These are phyloP conservation scores for Amblyraja radiata DNA, from an alignment of 2,797 vertebrate species.

Conservation along the genomic window DNA sequence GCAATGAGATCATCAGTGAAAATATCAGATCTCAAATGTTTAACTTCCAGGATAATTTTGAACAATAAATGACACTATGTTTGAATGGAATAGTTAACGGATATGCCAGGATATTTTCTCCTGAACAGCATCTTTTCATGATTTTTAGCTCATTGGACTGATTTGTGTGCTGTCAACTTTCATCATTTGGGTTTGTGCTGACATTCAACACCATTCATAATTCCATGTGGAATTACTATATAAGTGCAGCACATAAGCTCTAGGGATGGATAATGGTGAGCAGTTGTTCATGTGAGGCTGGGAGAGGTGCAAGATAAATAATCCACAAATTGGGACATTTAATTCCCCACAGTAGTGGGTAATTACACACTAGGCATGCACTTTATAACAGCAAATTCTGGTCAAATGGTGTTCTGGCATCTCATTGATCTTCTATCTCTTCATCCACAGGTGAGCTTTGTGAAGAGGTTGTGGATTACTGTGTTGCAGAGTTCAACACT, in stretches of 20 bases:
- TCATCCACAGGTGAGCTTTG: constrained; percentile 79
- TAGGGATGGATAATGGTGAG: not conserved
- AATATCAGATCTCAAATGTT: not conserved
- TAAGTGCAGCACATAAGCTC: not conserved
- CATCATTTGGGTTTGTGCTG: not conserved
- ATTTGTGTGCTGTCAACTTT: not conserved
- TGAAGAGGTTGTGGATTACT: constrained; percentile 84
- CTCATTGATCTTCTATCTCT: constrained; percentile 36
- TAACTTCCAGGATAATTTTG: not conserved
- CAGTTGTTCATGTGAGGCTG: not conserved
- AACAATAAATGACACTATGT: not conserved
- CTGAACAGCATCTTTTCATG: constrained; percentile 42
- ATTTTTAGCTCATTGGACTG: constrained; percentile 38
- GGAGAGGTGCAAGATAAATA: not conserved
- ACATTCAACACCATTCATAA: not conserved
- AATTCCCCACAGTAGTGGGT: not conserved
- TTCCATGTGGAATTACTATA: not conserved
- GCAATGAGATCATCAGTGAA: not conserved
- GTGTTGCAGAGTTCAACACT: constrained; percentile 75
- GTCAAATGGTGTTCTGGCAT: not conserved
- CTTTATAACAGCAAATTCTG: not conserved
- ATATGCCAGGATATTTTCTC: constrained; percentile 40
- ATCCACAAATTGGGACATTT: not conserved
- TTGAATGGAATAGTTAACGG: constrained; percentile 15
- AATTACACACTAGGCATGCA: not conserved